A percentile compares a stretch with the other conserved stretches of the same genome.
Evolutionary conservation across 1,140 invertebrate species (phyloP).

Genomic region (Diabrotica virgifera): DNA sequence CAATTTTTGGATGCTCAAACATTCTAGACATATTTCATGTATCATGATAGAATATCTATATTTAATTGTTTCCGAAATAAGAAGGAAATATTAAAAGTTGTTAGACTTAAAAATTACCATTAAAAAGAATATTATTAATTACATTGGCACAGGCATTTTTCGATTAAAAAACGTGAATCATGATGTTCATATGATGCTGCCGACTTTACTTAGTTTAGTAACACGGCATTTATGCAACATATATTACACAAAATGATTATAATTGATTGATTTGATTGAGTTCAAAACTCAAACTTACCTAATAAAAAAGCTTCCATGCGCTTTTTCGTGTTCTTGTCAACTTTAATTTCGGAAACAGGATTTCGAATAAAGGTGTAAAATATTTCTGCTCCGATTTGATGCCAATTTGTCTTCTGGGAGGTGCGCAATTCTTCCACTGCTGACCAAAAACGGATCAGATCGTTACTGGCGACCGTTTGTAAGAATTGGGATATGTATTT

Average conservation of each 20-base stretch:
- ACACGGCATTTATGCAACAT: not conserved
- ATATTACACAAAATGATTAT: not conserved
- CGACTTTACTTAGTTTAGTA: not conserved
- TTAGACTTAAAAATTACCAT: too few relatives aligned
- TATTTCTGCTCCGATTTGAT: constrained; percentile 85
- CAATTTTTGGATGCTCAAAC: too few relatives aligned
- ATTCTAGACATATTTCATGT: too few relatives aligned
- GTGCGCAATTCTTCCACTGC: constrained; percentile 82
- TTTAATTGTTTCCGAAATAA: too few relatives aligned
- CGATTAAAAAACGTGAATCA: too few relatives aligned
- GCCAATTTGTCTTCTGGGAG: constrained; percentile 70
- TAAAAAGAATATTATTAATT: too few relatives aligned
- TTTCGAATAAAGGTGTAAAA: constrained; percentile 84
- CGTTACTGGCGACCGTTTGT: constrained; percentile 76
- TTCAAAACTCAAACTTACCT: constrained; percentile 22
- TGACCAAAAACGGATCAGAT: constrained; percentile 79
- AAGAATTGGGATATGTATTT: constrained; percentile 77
- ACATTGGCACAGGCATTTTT: too few relatives aligned
- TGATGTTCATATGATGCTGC: too few relatives aligned
- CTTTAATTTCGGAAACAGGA: constrained; percentile 73
- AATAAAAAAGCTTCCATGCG: constrained; percentile 84
- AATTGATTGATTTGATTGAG: too few relatives aligned
- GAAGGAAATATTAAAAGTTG: too few relatives aligned
- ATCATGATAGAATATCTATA: too few relatives aligned
- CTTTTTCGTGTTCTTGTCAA: constrained; percentile 71